Evolutionary conservation across 1,140 invertebrate genomes (phyloP), one percentile per base, ranked within the genome.

Genomic region (Samia ricini): DNA sequence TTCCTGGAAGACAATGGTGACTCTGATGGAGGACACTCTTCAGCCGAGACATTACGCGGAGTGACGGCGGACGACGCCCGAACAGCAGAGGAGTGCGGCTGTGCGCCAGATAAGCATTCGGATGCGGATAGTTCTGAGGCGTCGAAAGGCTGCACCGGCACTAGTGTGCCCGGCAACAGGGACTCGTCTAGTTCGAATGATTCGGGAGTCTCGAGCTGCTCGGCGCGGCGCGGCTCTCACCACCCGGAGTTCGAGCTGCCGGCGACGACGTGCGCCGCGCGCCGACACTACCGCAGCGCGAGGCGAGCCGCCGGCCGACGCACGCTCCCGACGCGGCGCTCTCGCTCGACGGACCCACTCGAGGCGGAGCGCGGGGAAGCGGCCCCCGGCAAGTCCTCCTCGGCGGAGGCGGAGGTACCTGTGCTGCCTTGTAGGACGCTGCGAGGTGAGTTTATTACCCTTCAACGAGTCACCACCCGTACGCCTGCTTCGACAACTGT

Each of bases 131-230:
- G 84, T 58, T 87, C 84, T 5, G 84, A 83, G 56, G 82, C 84
- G 19, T 85, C 82, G 2, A 84, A 86, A 63, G 77, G 65, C 56
- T 49, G 63, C 65, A 21, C 59, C 49, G 23, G 67, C 60, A 6
- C 69, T 24, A 6, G 54, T 42, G 70, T 42, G 20, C 65, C 48
- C 2, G 93, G 94, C n/a, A 96, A 96, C 74, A 88, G 95, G 18
- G 95, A 95, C 72, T 96, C 95, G 0, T 95, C 95, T 7, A 95
- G 95, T 74, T 96, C 95, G 36, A 96, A 96, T 73, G 95, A 97
- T 84, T 96, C 95, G 0, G 95, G 95, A 1, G 95, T 96, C 0
- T 95, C 94, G 0, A 94, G 93, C 0, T 94, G 93, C 23, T 94
- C 94, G 2, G 74, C 94, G 23, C 93, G 92, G 60, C 92, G 93